phyloP scores from a whole-genome alignment of 2,888 invertebrate genomes.

The Stenodema calcarata region DNA sequence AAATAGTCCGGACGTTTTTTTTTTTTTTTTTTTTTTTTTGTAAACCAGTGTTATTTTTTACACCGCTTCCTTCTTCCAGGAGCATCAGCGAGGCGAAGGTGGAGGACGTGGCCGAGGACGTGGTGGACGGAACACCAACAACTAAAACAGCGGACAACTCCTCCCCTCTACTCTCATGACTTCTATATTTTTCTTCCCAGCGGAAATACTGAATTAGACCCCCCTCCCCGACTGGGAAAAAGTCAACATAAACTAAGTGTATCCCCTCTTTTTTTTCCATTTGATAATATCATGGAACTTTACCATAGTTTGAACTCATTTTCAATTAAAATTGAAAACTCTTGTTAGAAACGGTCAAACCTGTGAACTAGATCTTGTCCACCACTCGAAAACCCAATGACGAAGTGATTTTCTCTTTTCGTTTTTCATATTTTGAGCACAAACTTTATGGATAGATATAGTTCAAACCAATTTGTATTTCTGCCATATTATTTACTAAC shows the following conservation, averaged over 20 bases:
- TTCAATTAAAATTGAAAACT: neutral
- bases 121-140: conserved; percentile 30
- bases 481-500: too few species aligned
- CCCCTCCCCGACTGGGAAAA: neutral
- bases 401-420: too few species aligned
- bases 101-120: conserved; percentile 28
- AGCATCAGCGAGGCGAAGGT: conserved; percentile 29
- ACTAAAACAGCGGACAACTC: neutral
- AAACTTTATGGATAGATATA: too few species aligned
- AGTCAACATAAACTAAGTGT: neutral
- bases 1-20: too few species aligned
- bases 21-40: too few species aligned
- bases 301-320: neutral
- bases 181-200: conserved; percentile 13
- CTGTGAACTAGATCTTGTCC: neutral
- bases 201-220: conserved; percentile 1
- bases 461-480: too few species aligned
- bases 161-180: neutral
- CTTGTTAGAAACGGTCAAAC: neutral
- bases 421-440: too few species aligned
- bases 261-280: neutral
- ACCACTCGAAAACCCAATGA: neutral
- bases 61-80: neutral
- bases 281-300: neutral
- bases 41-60: too few species aligned